phyloP scores from a whole-genome alignment of 2,113 vertebrate genomes.

The Oreochromis spilurus region DNA sequence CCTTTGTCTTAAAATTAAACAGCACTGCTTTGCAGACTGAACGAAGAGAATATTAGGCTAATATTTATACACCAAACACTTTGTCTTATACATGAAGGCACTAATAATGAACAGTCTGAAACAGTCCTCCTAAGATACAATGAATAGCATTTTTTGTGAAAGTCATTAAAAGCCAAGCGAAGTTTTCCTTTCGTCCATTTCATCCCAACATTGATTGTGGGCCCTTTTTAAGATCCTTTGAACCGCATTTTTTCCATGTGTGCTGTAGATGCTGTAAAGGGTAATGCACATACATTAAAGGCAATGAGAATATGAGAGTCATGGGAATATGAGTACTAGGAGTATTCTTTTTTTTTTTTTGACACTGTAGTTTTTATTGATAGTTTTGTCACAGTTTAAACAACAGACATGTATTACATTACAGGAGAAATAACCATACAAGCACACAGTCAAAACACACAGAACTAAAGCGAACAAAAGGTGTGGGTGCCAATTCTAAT shows the following conservation, averaged over 20 bases:
- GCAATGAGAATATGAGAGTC: not conserved
- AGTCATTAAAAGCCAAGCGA: not conserved
- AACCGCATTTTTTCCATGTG: not conserved
- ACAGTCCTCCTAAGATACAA: not conserved
- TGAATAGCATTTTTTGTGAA: not conserved
- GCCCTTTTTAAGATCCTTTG: not conserved
- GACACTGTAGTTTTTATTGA: too few species aligned
- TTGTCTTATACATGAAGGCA: not conserved
- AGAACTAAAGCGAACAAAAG: too few species aligned
- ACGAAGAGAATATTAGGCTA: not conserved
- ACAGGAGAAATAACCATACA: too few species aligned
- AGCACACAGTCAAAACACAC: too few species aligned
- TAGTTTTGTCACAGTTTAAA: too few species aligned
- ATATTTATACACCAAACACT: not conserved
- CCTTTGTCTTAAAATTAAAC: not conserved
- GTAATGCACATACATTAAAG: not conserved
- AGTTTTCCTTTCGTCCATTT: not conserved
- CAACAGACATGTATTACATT: too few species aligned
- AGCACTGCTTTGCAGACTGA: not conserved
- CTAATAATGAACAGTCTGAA: not conserved
- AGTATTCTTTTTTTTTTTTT: not conserved
- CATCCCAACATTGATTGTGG: not conserved
- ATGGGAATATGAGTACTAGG: not conserved
- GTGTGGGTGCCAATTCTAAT: too few species aligned
- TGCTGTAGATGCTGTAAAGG: not conserved